Base-by-base conservation (phyloP, 2,888 invertebrate genomes). In the Terebella lapidaria region DNA sequence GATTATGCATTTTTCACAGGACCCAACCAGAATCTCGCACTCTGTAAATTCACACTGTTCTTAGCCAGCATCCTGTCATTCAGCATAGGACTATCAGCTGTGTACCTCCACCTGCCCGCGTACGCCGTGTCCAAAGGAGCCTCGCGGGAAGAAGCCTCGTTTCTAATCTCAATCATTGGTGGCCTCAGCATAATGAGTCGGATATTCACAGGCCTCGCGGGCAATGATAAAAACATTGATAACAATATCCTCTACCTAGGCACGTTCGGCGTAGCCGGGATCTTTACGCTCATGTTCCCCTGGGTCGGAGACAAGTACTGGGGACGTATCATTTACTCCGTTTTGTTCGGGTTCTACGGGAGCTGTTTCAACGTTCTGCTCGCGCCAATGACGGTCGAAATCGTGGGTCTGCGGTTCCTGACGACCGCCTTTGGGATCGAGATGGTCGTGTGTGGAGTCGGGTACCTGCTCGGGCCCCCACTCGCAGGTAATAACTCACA, bases 291-390 rank as follows among this genome's bases (percentile, higher is more conserved):
- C 20, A 4, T 57, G 4, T 57, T 28, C 24, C 57, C 57, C 5
- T 26, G 3, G 4, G 4, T 52, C 22, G 30, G 45, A 10, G 10
- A 4, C 20, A 10, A 28, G 18, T 56, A 49, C 27, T 27, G 24
- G 10, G 57, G 57, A 3, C 3, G 51, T 10, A 5, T 51, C 4
- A 3, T 57, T 28, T 57, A 20, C 29, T 5, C 57, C 3, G 27
- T 52, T 22, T 15, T 5, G 18, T 57, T 57, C 28, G 57, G 57
- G n/a, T 52, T 57, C 51, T 57, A 52, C 25, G 57, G 57, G 20
- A 52, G 49, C n/a, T 51, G 49, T 28, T 57, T 51, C 51, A 57
- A 51, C 24, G 49, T 52, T 4, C 30, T 57, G 5, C 25, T 57
- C 3, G 28, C 57, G 27, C 57, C 49, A 4, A n/a, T 57, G 3